Conservation (phyloP, 2,113 vertebrate species). For the Tragelaphus scriptus region DNA sequence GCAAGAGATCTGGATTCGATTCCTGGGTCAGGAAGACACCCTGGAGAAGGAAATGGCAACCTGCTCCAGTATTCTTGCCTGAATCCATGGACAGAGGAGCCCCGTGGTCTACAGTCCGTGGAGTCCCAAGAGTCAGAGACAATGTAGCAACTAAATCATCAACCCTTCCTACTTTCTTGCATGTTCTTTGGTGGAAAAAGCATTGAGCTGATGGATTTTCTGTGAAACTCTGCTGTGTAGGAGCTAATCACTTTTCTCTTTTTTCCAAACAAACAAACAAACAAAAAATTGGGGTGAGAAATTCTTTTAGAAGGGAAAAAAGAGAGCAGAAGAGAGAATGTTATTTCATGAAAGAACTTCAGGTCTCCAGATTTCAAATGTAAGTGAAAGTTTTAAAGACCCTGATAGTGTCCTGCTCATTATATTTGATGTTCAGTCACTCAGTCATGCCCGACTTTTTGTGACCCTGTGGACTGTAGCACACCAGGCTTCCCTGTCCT, state of each 20-base stretch:
- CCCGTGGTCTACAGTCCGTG: not conserved
- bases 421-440: not conserved
- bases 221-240: not conserved
- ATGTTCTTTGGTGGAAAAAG: not conserved
- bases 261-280: too few relatives aligned
- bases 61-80: rapidly evolving
- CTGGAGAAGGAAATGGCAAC: not conserved
- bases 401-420: not conserved
- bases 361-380: not conserved
- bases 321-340: not conserved
- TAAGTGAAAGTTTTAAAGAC: not conserved
- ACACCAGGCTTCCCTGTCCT: not conserved
- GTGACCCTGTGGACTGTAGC: not conserved
- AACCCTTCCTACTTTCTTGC: not conserved
- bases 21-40: not conserved
- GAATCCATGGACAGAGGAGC: not conserved
- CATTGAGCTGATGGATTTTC: not conserved
- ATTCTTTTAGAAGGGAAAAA: not conserved
- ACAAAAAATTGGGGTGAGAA: not conserved
- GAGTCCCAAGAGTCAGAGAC: not conserved
- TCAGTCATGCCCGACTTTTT: not conserved
- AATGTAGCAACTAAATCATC: not conserved
- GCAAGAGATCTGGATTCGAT: not conserved
- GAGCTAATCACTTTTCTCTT: not conserved
- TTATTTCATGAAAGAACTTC: not conserved